Evolutionary conservation across 2,113 vertebrate species (phyloP).

Genomic region (Helogale parvula): DNA sequence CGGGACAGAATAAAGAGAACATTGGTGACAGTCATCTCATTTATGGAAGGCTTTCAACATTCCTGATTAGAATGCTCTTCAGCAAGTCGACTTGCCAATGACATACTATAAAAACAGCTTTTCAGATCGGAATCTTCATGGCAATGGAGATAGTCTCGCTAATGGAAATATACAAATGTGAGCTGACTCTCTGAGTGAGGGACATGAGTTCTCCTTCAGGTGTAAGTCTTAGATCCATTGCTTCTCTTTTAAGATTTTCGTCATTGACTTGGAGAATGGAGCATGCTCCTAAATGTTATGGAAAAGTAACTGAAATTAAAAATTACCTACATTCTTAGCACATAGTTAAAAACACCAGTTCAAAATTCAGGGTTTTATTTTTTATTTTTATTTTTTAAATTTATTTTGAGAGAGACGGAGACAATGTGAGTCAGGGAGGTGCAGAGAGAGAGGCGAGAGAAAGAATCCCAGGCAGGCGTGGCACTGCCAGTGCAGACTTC

Average conservation of each 20-base stretch:
- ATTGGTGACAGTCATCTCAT: slow-evolving; percentile 79
- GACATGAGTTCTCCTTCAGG: not conserved
- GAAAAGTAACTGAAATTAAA: not conserved
- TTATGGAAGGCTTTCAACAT: slow-evolving; percentile 84
- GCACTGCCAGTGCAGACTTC: too few relatives aligned
- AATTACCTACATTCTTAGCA: not conserved
- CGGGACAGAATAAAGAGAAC: slow-evolving; percentile 54
- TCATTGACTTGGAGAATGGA: not conserved
- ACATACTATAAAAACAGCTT: slow-evolving; percentile 77
- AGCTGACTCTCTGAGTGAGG: slow-evolving; percentile 39
- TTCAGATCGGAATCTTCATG: slow-evolving; percentile 73
- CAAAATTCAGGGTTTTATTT: not conserved
- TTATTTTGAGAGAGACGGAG: too few relatives aligned
- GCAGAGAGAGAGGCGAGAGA: too few relatives aligned
- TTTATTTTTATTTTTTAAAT: too few relatives aligned
- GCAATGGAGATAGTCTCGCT: slow-evolving; percentile 36
- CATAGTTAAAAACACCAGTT: not conserved
- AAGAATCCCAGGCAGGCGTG: too few relatives aligned
- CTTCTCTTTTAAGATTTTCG: not conserved
- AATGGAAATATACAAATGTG: not conserved
- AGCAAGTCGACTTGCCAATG: slow-evolving; percentile 77
- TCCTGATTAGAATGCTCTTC: slow-evolving; percentile 72
- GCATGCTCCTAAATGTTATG: not conserved
- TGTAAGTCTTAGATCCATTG: not conserved
- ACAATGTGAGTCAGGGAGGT: too few relatives aligned